Evolutionary conservation across 2,888 invertebrate species (phyloP), one percentile per base, ranked within the genome.

Genomic region (Scaptomyza parva): DNA sequence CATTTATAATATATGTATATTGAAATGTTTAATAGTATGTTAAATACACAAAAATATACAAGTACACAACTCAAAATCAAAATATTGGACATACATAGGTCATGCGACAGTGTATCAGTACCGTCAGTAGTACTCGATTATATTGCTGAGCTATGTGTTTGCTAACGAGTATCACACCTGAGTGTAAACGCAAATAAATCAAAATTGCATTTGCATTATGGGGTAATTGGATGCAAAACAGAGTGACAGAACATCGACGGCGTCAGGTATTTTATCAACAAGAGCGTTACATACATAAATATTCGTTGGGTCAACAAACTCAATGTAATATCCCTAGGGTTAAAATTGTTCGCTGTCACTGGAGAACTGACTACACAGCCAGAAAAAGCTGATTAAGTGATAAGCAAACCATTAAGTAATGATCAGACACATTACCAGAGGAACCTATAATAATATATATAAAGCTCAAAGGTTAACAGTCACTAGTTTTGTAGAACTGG

Each of bases 361-460:
- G n/a, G n/a, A n/a, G n/a, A n/a, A n/a, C n/a, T n/a, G n/a, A n/a
- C n/a, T n/a, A n/a, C n/a, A n/a, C n/a, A n/a, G n/a, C n/a, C n/a
- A n/a, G n/a, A n/a, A n/a, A n/a, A n/a, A n/a, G 57, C 65, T 53
- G 65, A 71, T 70, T 60, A 58, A 28, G 55, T 57, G 67, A 67
- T 60, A 62, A 69, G 44, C n/a, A 5, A 2, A 24, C 2, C n/a
- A 12, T 22, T 7, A 9, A 2, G 11, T 12, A 37, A 24, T 50
- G n/a, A n/a, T 18, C 14, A 37, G 3, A 37, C 14, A 14, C 8
- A 11, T 5, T 8, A 28, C 28, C n/a, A 30, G 14, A 1, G 39
- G 20, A 7, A 8, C 12, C 3, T 33, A 9, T 37, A 6, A 18
- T 33, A 54, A 50, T 33, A 44, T 51, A 26, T 51, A 8, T 53